Percentiles rank a stretch among this genome's conserved stretches.
Evolutionary conservation across 2,888 invertebrate genomes (phyloP).

Genomic region (Corythucha ciliata): DNA sequence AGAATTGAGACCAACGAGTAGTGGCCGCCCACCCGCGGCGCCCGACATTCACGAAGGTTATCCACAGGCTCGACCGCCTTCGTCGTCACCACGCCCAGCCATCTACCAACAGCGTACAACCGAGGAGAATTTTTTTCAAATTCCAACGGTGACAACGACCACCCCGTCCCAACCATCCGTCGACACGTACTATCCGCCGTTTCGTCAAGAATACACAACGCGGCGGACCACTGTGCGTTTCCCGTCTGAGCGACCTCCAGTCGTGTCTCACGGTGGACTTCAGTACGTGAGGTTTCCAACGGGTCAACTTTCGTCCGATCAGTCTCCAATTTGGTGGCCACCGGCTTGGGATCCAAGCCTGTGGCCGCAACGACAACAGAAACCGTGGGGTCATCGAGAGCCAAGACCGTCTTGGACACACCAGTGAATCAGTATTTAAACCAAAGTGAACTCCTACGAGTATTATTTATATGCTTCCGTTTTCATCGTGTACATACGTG

Average conservation of each 20-base stretch:
- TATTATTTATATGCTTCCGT: too few relatives aligned
- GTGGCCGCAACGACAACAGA: conserved; percentile 4
- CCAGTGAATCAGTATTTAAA: conserved; percentile 24
- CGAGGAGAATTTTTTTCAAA: neutral
- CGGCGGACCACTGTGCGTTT: conserved; percentile 22
- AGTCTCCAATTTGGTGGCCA: conserved; percentile 23
- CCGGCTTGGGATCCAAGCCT: conserved; percentile 15
- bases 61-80: neutral
- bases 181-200: neutral
- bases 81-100: conserved; percentile 1
- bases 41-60: neutral
- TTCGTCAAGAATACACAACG: conserved; percentile 10
- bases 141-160: neutral
- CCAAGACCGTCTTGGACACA: conserved; percentile 18
- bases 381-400: conserved; percentile 17
- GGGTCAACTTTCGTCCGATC: conserved; percentile 6
- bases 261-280: conserved; percentile 3
- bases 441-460: conserved; percentile 26
- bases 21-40: neutral
- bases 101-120: conserved; percentile 5
- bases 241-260: conserved; percentile 17
- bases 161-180: neutral
- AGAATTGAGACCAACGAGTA: neutral
- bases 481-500: too few relatives aligned
- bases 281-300: conserved; percentile 25